Conservation (phyloP, 2,113 vertebrate species). For the Rallus limicola region DNA sequence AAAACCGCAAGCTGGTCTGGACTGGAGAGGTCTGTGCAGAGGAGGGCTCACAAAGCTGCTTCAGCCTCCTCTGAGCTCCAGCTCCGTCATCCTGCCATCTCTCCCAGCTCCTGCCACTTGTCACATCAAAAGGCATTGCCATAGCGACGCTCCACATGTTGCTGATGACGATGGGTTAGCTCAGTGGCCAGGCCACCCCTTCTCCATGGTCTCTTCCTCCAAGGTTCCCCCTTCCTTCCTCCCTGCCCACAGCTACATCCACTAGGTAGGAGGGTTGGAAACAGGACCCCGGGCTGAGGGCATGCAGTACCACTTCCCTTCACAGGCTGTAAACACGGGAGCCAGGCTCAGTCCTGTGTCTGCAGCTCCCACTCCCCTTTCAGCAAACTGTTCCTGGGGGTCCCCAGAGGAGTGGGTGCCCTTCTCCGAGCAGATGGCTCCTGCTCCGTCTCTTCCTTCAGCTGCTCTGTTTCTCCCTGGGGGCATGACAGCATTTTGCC, state of each 20-base stretch:
- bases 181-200: neutral
- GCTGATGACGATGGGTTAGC: conserved; percentile 22
- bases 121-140: conserved; percentile 74
- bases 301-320: neutral
- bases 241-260: neutral
- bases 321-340: neutral
- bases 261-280: neutral
- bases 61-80: conserved; percentile 57
- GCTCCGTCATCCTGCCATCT: neutral
- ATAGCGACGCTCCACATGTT: conserved; percentile 62
- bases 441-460: neutral
- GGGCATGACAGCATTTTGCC: neutral
- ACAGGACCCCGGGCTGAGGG: neutral
- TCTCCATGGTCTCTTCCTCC: neutral
- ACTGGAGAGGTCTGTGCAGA: neutral
- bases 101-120: conserved; percentile 51
- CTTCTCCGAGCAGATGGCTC: conserved; percentile 5
- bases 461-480: neutral
- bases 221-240: neutral
- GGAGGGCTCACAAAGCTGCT: neutral
- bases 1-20: neutral
- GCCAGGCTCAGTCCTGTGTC: neutral
- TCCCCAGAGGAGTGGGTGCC: neutral
- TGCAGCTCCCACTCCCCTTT: neutral
- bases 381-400: neutral